Evolutionary conservation across 2,888 invertebrate genomes (phyloP).

Genomic region (Seira musarum): DNA sequence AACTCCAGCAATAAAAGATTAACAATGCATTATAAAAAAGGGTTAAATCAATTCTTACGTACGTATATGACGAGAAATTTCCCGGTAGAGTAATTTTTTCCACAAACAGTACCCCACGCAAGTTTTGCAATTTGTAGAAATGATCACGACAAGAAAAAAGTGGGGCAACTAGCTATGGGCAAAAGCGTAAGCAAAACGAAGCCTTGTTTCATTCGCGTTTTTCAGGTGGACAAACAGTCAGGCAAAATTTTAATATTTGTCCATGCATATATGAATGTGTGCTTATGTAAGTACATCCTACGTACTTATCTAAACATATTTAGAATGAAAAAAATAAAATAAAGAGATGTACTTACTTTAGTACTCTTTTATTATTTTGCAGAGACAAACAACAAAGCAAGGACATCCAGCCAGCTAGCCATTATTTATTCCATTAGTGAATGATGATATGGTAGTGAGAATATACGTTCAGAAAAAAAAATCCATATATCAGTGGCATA

Average conservation of each 20-base stretch:
- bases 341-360: background rate
- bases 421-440: slow-evolving; percentile 46
- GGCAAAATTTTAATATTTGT: too few relatives aligned
- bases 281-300: too few relatives aligned
- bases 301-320: too few relatives aligned
- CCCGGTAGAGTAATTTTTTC: background rate
- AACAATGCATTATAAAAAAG: background rate
- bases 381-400: slow-evolving; percentile 30
- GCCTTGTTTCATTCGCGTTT: too few relatives aligned
- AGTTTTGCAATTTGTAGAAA: too few relatives aligned
- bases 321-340: background rate
- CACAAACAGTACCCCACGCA: too few relatives aligned
- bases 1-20: background rate
- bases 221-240: too few relatives aligned
- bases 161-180: too few relatives aligned
- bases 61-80: background rate
- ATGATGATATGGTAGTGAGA: slow-evolving; percentile 45
- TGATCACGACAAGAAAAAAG: too few relatives aligned
- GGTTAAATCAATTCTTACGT: too few relatives aligned
- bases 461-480: slow-evolving; percentile 24
- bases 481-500: slow-evolving; percentile 45
- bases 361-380: slow-evolving; percentile 4
- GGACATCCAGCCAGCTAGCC: slow-evolving; percentile 51
- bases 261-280: too few relatives aligned
- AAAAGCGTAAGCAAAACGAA: too few relatives aligned